Percentiles rank a stretch among this genome's conserved stretches.
Conservation (phyloP, 2,888 invertebrate species). For the Volucella inflata region DNA sequence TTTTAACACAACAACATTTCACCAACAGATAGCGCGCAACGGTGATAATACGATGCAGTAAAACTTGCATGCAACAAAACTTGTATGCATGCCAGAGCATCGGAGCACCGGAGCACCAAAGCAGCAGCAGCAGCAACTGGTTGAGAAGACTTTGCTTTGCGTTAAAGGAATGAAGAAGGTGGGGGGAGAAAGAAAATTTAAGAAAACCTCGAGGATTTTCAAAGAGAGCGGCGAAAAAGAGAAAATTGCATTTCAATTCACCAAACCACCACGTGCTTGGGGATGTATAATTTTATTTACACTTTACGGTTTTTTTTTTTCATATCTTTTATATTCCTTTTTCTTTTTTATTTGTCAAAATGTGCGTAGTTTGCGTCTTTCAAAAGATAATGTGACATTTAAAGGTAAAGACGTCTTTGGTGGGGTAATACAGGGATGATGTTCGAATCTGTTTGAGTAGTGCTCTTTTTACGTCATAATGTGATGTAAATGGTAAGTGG, state of each 20-base stretch:
- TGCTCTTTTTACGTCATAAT: constrained; percentile 37
- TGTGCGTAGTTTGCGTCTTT: constrained; percentile 44
- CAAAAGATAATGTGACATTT: constrained; percentile 48
- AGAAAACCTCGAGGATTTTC: constrained; percentile 71
- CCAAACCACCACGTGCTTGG: constrained; percentile 69
- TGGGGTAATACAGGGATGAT: constrained; percentile 8
- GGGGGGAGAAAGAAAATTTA: constrained; percentile 55
- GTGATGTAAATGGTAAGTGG: constrained; percentile 15
- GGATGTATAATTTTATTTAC: constrained; percentile 71
- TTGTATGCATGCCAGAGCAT: constrained; percentile 27
- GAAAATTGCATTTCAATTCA: constrained; percentile 74
- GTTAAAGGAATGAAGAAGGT: neutral
- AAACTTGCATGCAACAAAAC: constrained; percentile 11
- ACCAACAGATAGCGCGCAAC: constrained; percentile 54
- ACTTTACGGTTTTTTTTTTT: constrained; percentile 36
- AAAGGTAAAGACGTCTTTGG: constrained; percentile 35
- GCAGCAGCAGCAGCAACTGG: constrained; percentile 58
- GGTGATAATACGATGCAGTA: constrained; percentile 57
- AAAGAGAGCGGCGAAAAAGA: constrained; percentile 74
- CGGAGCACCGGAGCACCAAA: neutral
- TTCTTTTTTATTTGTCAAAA: constrained; percentile 28
- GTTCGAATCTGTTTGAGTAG: neutral
- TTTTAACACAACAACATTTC: constrained; percentile 36
- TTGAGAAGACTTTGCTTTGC: constrained; percentile 31
- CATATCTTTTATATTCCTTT: too few species aligned